Evolutionary conservation across 2,888 invertebrate species (phyloP).

Genomic region (Pandemis corylana): DNA sequence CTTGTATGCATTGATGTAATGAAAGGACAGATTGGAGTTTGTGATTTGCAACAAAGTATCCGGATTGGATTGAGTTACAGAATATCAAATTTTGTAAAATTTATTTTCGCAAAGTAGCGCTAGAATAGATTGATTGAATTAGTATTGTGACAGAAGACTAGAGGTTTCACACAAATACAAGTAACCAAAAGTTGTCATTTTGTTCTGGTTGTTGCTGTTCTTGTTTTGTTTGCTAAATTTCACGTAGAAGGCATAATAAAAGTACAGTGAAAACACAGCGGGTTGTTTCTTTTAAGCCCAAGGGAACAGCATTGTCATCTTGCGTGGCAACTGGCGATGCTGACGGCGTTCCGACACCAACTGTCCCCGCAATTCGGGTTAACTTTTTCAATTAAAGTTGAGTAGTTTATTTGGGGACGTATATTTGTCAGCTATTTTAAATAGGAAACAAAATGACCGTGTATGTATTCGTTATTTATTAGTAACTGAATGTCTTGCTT

Average conservation of each 20-base stretch:
- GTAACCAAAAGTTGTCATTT: too few species aligned
- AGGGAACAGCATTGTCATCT: neutral
- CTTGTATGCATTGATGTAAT: neutral
- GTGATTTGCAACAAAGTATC: neutral
- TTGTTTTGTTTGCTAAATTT: too few species aligned
- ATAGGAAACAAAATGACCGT: too few species aligned
- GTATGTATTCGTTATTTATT: too few species aligned
- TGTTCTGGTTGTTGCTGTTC: too few species aligned
- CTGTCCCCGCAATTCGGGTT: neutral
- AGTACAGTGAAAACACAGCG: neutral
- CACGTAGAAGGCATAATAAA: neutral
- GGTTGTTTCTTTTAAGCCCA: neutral
- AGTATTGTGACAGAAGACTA: neutral
- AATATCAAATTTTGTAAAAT: neutral
- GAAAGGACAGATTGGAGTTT: too few species aligned
- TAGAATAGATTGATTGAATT: neutral
- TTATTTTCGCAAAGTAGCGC: neutral
- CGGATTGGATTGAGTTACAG: neutral
- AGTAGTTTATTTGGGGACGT: neutral
- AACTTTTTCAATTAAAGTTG: slow-evolving; percentile 3
- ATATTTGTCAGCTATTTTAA: neutral
- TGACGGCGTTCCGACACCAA: neutral
- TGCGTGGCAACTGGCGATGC: neutral
- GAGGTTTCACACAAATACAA: too few species aligned
- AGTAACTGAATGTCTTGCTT: neutral